Evolutionary conservation across 1,140 invertebrate genomes (phyloP), one percentile per base, ranked within the genome.

Genomic region (Papilio xuthus): DNA sequence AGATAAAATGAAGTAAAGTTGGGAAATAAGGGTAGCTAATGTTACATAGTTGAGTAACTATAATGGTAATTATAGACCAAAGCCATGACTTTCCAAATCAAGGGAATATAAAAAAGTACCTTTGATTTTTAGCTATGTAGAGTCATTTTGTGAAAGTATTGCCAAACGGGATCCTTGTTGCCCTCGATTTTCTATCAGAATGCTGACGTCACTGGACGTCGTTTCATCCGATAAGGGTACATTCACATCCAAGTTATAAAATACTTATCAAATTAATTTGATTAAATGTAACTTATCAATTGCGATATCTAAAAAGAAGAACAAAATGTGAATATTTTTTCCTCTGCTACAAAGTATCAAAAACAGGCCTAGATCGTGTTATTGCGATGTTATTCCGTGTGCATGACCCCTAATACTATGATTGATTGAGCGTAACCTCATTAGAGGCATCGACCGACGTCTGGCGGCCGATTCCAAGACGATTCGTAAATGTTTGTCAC

Each of bases 361-460:
- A 53, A 53, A 53, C 18, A 8, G 0, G 26, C 2, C 23, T 63
- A 28, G 4, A 32, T 28, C 12, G 26, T 63, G 26, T 23, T 10
- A 13, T 63, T 4, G 0, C 4, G 20, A 60, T 12, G 53, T 12
- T 20, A 26, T 20, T 10, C 3, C 15, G 60, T 63, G 60, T 63
- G 23, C 28, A 63, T 28, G 60, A 28, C 13, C n/a, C 60, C 23
- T 63, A 28, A 15, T 67, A 13, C 26, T 32, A 67, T 67, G 60
- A 67, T 67, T 67, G 60, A 67, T 67, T 67, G 60, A 32, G 28
- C 23, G 60, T 67, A 67, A 67, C 26, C 23, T 67, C 60, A 67
- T 67, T 67, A 67, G 60, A 13, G 23, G 13, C 60, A 67, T 28
- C 23, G 26, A 67, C 60, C 60, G 60, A 67, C 32, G 23, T 28